Evolutionary conservation across 2,797 vertebrate genomes (phyloP), one percentile per base, ranked within the genome.

Genomic region (Prunella strophiata): DNA sequence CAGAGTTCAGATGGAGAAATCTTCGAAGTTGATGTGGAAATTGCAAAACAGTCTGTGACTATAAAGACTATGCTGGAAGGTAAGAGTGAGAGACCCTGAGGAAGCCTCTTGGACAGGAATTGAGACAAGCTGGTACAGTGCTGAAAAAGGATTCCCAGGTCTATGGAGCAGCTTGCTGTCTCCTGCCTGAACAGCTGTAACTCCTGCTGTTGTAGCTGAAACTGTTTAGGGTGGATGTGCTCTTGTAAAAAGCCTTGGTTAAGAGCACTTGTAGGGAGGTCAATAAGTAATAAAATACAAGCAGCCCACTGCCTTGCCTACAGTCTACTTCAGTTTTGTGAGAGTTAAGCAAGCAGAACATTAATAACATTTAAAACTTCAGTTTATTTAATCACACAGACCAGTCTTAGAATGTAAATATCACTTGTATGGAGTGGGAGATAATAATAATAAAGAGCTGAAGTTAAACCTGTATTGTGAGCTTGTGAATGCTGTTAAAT

Each of bases 41-140:
- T 99, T 94, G 99, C 99, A 29, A 99, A 99, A 83, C 99, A 99
- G 90, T 99, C 99, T 54, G 99, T 99, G 72, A 99, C 99, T 86
- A 99, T 99, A 94, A 99, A 99, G 97, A 99, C 99, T 27, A 99
- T 99, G 99, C 98, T 99, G 93, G 99, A 99, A 99, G 99, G 99
- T 99, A 96, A 98, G 65, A 98, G 54, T 19, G 11, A 11, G 71
- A 93, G 98, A 98, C 98, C 97, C 97, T 98, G 97, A 98, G 98
- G 34, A 67, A 47, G 30, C n/a, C n/a, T 63, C 65, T 58, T n/a
- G 81, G 23, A 15, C n/a, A 55, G 75, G n/a, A 62, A 5, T 7
- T 66, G 79, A 67, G 65, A 23, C 25, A 55, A 21, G 55, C 25
- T 27, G 30, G 14, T 68, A 2, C 22, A 68, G 22, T 42, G 55